A percentile compares a stretch with the other conserved stretches of the same genome.
Conservation (phyloP, 2,797 vertebrate genomes). For the Thaleichthys pacificus region DNA sequence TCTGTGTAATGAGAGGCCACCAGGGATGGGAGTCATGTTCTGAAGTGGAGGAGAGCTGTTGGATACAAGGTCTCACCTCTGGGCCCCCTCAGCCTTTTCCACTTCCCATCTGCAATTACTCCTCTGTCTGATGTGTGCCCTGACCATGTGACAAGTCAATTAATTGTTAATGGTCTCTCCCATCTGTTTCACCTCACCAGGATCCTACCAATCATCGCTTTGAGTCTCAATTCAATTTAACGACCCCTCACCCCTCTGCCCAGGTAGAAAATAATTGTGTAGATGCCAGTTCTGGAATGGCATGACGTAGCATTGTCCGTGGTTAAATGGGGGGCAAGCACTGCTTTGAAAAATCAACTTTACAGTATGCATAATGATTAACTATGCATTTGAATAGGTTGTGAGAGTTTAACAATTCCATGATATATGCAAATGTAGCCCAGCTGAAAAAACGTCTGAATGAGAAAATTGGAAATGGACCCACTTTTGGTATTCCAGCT, state of each 20-base stretch:
- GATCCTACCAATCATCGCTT: slow-evolving; percentile 26
- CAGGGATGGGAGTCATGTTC: slow-evolving; percentile 26
- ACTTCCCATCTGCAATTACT: slow-evolving; percentile 44
- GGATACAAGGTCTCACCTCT: slow-evolving; percentile 6
- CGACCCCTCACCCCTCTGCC: slow-evolving; percentile 2
- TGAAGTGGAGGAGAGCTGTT: not conserved
- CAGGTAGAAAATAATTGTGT: slow-evolving; percentile 1
- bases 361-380: too few species aligned
- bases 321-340: too few species aligned
- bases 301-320: not conserved
- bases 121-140: slow-evolving; percentile 14
- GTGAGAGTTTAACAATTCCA: too few species aligned
- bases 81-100: slow-evolving; percentile 29
- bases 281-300: slow-evolving; percentile 14
- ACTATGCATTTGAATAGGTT: too few species aligned
- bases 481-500: too few species aligned
- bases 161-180: slow-evolving; percentile 49
- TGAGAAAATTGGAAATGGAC: too few species aligned
- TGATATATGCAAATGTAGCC: too few species aligned
- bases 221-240: slow-evolving; percentile 32
- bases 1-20: slow-evolving; percentile 27
- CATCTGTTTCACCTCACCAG: slow-evolving; percentile 36
- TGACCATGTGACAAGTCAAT: slow-evolving; percentile 50
- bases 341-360: too few species aligned
- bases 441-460: too few species aligned